Evolutionary conservation across 2,888 invertebrate genomes (phyloP).

Genomic region (Eristalis tenax): DNA sequence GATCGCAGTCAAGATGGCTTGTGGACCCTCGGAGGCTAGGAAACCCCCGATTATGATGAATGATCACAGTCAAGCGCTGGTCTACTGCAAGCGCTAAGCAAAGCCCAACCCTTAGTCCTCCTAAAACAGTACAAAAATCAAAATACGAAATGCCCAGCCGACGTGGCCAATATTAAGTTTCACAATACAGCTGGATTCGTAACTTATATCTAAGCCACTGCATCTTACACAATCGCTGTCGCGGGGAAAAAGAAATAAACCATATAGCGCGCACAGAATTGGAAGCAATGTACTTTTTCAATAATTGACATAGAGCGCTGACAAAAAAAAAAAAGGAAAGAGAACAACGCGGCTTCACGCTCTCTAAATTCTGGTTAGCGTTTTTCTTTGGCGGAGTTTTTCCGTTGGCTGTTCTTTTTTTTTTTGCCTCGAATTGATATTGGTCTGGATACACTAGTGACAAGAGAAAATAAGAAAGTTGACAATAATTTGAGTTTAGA

Average conservation of each 20-base stretch:
- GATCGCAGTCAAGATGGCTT: too few species aligned
- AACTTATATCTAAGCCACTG: constrained; percentile 11
- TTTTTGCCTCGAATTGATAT: neutral
- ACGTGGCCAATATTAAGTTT: too few species aligned
- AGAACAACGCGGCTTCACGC: constrained; percentile 21
- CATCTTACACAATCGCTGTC: neutral
- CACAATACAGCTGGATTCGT: neutral
- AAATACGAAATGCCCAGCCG: too few species aligned
- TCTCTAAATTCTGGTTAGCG: constrained; percentile 48
- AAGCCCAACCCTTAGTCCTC: too few species aligned
- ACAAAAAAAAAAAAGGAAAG: constrained; percentile 15
- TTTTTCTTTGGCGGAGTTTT: neutral
- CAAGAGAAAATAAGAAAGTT: constrained; percentile 13
- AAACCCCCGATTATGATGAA: too few species aligned
- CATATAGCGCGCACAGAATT: neutral
- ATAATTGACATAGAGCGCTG: constrained; percentile 12
- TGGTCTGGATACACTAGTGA: neutral
- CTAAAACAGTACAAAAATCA: too few species aligned
- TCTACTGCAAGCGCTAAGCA: too few species aligned
- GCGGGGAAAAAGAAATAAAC: constrained; percentile 6
- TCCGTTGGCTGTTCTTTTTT: neutral
- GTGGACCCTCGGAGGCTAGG: too few species aligned
- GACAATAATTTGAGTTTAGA: neutral
- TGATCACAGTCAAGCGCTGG: too few species aligned
- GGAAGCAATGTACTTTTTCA: neutral